Conservation (phyloP, 2,797 vertebrate genomes). For the Merluccius polli region DNA sequence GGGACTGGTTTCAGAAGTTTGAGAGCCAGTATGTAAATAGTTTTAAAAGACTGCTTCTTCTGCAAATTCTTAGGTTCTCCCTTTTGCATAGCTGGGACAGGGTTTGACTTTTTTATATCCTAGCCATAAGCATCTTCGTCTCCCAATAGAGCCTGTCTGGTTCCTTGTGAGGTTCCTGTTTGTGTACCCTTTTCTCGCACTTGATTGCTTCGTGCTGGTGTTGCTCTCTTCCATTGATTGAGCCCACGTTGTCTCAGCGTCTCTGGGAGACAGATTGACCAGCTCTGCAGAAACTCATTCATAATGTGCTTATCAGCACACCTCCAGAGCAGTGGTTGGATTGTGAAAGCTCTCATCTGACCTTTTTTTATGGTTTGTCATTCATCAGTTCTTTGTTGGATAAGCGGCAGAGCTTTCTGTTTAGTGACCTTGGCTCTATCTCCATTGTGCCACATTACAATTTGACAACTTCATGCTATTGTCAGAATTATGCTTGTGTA, state of each 20-base stretch:
- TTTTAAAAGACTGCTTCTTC: neutral
- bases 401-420: neutral
- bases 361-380: neutral
- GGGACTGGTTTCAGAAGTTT: constrained; percentile 13
- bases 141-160: constrained; percentile 24
- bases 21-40: neutral
- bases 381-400: neutral
- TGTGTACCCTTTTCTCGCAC: constrained; percentile 1
- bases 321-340: neutral
- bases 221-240: neutral
- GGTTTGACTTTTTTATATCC: neutral
- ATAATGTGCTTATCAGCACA: constrained; percentile 4
- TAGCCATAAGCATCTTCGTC: no score
- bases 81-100: neutral
- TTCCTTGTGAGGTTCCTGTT: neutral
- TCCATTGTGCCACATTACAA: neutral
- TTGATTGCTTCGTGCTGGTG: neutral
- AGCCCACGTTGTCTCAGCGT: neutral
- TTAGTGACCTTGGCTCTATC: neutral
- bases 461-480: neutral
- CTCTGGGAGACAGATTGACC: neutral
- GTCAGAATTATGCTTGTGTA: no score
- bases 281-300: constrained; percentile 4
- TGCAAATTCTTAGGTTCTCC: neutral
- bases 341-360: constrained; percentile 6